Base-by-base conservation (phyloP, 2,113 vertebrate species). In the Malurus alboscapulatus region DNA sequence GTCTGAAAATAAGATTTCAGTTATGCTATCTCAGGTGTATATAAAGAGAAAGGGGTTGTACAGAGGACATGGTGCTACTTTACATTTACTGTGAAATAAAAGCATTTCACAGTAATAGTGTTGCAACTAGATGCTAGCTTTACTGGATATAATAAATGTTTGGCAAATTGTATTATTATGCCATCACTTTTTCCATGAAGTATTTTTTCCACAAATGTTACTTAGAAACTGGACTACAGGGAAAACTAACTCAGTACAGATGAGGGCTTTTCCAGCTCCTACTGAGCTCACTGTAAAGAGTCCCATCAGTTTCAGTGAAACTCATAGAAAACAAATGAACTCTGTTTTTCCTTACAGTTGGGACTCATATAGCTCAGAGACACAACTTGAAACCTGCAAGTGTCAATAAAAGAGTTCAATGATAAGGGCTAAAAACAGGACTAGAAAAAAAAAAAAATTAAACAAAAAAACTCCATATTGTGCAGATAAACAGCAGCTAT, bases 221-320 rank as follows among this genome's bases (percentile, higher is more conserved):
- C 47, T 96, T 87, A 79, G 80, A 88, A 96, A 93, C 55, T 61
- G 13, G 42, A 57, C 55, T 81, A 26, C 50, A 20, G 67, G 91
- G 91, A 95, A 88, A 78, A 57, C 38, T 73, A 86, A 81, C 65
- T 87, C 48, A 21, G 29, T 40, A 84, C 34, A 71, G 67, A 55
- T 67, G 29, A 51, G n/a, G 18, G 20, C 22, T 73, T 63, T 93
- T 90, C 32, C 30, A 85, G 4, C 9, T 94, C 32, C 74, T 25
- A 44, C 24, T 48, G 73, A 92, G 84, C n/a, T 87, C 14, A 17
- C n/a, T 63, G 22, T 72, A 92, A 63, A 53, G 76, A 53, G 45
- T 65, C 40, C 36, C 17, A 57, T 92, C 74, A 63, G 30, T n/a
- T 84, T 72, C 61, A 87, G n/a, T n/a, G 10, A 74, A 53, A 22